phyloP scores from a whole-genome alignment of 1,140 invertebrate species.

The Caenorhabditis remanei region DNA sequence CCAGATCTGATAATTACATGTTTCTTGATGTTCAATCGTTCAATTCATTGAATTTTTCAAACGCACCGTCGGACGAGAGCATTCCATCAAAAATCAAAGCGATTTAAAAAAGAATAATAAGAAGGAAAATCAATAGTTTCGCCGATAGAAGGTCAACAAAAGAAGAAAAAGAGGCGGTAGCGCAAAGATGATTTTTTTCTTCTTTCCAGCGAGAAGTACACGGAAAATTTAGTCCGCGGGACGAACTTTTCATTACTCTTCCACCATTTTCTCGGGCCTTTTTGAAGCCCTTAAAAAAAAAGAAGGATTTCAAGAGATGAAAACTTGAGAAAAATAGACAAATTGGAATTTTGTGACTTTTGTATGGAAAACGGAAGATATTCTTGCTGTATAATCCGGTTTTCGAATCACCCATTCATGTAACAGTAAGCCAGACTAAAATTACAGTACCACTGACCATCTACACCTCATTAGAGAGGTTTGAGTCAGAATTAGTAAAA shows the following conservation, averaged over 20 bases:
- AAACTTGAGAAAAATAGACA: background rate
- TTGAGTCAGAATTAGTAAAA: background rate
- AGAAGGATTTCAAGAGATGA: background rate
- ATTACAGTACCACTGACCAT: too few species aligned
- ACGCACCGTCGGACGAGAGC: constrained; percentile 12
- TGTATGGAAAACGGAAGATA: background rate
- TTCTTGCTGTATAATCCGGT: too few species aligned
- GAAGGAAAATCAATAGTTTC: constrained; percentile 17
- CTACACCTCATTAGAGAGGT: background rate
- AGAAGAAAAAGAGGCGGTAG: constrained; percentile 13
- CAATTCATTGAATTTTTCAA: background rate
- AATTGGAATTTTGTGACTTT: background rate
- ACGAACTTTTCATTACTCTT: constrained; percentile 11
- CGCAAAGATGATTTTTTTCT: constrained; percentile 46
- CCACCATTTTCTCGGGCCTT: background rate
- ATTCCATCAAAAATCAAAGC: constrained; percentile 23
- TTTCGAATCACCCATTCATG: too few species aligned
- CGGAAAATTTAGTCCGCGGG: background rate
- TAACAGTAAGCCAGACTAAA: too few species aligned
- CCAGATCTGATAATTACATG: background rate
- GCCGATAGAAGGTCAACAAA: constrained; percentile 50
- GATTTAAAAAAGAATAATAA: background rate
- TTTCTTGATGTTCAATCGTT: background rate
- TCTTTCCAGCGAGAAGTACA: constrained; percentile 34
- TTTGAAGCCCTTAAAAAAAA: background rate